Evolutionary conservation across 1,140 invertebrate genomes (phyloP), one percentile per base, ranked within the genome.

Genomic region (Diplogasteroides magnus): DNA sequence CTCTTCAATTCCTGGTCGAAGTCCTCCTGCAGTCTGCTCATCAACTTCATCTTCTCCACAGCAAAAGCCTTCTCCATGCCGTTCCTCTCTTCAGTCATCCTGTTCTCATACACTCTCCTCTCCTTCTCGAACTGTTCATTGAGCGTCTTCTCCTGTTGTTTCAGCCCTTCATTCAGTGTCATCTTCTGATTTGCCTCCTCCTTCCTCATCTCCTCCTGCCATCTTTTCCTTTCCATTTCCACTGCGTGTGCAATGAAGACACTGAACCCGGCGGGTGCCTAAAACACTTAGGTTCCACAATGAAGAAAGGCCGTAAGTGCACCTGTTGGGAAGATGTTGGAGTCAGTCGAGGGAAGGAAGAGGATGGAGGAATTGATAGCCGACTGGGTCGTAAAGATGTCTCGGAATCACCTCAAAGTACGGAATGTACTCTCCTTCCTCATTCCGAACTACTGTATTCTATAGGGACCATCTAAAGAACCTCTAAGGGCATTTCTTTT

Each of bases 1-100:
- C 64, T 11, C 37, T 55, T 65, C 64, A 65, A 26, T 28, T 65
- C 64, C 15, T 31, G 31, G 26, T 65, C 64, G 27, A 65, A 65
- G 48, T 65, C 64, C 29, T 65, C 64, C 29, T 65, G 64, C n/a
- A 65, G 37, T 13, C 64, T 11, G 26, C 26, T 65, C 64, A 65
- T 65, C 64, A 65, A 48, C 37, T 65, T 65, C 64, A 65, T 65
- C 64, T 65, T 65, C 64, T 65, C 64, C 64, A 37, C 64, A 14
- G 64, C 64, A 26, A 65, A 65, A 15, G 31, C 23, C 14, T 31
- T 14, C 27, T 65, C 64, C 64, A 65, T 48, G 32, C 25, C 48
- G 32, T 65, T 65, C 37, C 48, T 32, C 37, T 48, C 64, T 23
- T 55, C 48, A n/a, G 15, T 37, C 2, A 65, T 13, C 14, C 64